Base-by-base conservation (phyloP, 2,888 invertebrate species). In the Atherix ibis region DNA sequence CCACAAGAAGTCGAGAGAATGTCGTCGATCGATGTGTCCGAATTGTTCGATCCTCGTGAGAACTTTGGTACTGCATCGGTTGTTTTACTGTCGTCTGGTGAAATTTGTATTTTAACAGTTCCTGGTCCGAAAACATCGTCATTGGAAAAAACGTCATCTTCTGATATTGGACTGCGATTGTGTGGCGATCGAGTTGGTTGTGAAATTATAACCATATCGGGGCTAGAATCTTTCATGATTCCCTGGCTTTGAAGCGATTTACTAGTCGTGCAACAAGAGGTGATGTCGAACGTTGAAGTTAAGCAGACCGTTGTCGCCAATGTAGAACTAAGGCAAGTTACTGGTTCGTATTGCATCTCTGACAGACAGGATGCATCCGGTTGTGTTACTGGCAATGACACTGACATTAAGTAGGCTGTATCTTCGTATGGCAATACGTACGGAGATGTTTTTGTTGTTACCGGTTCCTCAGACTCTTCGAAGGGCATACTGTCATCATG, bases 1-100 rank as follows among this genome's bases (percentile, higher is more conserved):
- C 52, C 52, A 5, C 53, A 55, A 4, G 61, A 54, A 40, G 65
- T 64, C 3, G 70, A 72, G 1, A 72, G 48, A 36, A 72, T 63
- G 48, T 73, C 73, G 47, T 73, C 73, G 30, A 71, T 67, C 4
- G 72, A 72, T 1, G 72, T 72, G 46, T 73, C 73, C 1, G 73
- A 73, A 51, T 71, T 73, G 44, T 72, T 71, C 0, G 73, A 73
- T 1, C 71, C 70, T 9, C 53, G 45, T 0, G 60, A 58, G 3
- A 58, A 46, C 31, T 59, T 60, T 0, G 50, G 47, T 18, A 52
- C 62, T 24, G 51, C 51, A 4, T 53, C 52, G 4, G 44, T 46
- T 12, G 49, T 46, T 48, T 61, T 66, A 39, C 66, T 67, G 39
- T 66, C 66, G 46, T 72, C 73, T 4, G 71, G 69, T 0, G 72